phyloP scores from a whole-genome alignment of 2,888 invertebrate species.

The Apamea crenata region DNA sequence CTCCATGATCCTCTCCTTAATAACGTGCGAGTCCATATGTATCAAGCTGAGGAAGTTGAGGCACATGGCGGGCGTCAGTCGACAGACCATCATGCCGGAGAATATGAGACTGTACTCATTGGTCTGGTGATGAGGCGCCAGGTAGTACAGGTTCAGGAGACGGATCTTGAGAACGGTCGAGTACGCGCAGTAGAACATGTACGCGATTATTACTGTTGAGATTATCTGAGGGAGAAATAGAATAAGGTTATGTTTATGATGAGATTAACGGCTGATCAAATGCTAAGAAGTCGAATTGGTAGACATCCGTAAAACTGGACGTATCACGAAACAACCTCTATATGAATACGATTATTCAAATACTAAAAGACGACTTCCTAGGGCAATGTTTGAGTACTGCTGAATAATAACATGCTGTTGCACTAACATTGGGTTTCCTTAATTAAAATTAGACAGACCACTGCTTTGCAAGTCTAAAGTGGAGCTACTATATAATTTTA shows the following conservation, averaged over 20 bases:
- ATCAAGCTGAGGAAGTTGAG: constrained; percentile 99
- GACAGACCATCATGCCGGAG: constrained; percentile 99
- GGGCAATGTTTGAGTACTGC: background rate
- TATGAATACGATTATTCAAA: background rate
- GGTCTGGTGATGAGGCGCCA: constrained; percentile 99
- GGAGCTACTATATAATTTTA: no score
- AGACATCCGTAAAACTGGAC: background rate
- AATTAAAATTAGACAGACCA: background rate
- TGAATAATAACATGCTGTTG: background rate
- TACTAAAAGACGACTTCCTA: background rate
- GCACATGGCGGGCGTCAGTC: constrained; percentile 99
- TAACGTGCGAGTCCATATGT: constrained; percentile 99
- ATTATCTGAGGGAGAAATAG: constrained; percentile 91
- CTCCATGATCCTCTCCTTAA: constrained; percentile 94
- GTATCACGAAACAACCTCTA: background rate
- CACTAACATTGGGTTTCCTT: background rate
- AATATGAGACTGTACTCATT: constrained; percentile 99
- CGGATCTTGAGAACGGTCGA: constrained; percentile 99
- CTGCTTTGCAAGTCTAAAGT: background rate
- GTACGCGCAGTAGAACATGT: constrained; percentile 99
- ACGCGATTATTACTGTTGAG: constrained; percentile 97
- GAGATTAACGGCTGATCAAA: background rate
- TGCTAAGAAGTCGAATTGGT: background rate
- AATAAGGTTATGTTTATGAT: background rate
- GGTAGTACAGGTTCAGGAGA: constrained; percentile 98